Evolutionary conservation across 2,888 invertebrate genomes (phyloP).

Genomic region (Diarsia brunnea): DNA sequence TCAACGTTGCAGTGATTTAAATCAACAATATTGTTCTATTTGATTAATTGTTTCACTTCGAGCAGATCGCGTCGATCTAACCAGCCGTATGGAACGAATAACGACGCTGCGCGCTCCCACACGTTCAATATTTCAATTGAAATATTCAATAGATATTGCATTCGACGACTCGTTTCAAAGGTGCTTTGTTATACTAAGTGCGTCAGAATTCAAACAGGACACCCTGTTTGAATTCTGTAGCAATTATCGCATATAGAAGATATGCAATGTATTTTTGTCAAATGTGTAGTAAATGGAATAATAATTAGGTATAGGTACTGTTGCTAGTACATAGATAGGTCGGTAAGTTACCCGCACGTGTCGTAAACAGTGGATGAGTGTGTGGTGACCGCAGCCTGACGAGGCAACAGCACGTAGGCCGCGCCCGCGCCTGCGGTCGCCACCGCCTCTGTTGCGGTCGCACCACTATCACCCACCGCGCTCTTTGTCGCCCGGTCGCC

Average conservation of each 20-base stretch:
- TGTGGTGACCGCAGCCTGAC: conserved; percentile 74
- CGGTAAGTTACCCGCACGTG: conserved; percentile 59
- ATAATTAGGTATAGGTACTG: conserved; percentile 18
- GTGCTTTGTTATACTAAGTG: conserved; percentile 49
- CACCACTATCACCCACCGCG: conserved; percentile 64
- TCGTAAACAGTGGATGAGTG: conserved; percentile 72
- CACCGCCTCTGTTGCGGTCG: conserved; percentile 78
- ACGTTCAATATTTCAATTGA: conserved; percentile 82
- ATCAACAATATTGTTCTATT: conserved; percentile 66
- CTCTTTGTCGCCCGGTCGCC: conserved; percentile 61
- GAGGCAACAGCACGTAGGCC: conserved; percentile 65
- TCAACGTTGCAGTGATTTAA: conserved; percentile 54
- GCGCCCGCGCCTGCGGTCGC: conserved; percentile 67
- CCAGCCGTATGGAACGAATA: conserved; percentile 60
- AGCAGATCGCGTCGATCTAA: conserved; percentile 43
- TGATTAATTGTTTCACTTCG: conserved; percentile 69
- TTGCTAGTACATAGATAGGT: conserved; percentile 15
- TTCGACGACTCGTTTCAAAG: conserved; percentile 65
- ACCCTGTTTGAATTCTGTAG: background rate
- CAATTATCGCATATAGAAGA: conserved; percentile 26
- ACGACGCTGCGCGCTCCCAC: conserved; percentile 58
- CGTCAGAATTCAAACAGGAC: conserved; percentile 44
- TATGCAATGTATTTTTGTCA: background rate
- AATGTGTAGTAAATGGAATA: conserved; percentile 13
- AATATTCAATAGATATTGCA: conserved; percentile 83